phyloP scores from a whole-genome alignment of 2,797 vertebrate genomes.

The Glossophaga mutica region DNA sequence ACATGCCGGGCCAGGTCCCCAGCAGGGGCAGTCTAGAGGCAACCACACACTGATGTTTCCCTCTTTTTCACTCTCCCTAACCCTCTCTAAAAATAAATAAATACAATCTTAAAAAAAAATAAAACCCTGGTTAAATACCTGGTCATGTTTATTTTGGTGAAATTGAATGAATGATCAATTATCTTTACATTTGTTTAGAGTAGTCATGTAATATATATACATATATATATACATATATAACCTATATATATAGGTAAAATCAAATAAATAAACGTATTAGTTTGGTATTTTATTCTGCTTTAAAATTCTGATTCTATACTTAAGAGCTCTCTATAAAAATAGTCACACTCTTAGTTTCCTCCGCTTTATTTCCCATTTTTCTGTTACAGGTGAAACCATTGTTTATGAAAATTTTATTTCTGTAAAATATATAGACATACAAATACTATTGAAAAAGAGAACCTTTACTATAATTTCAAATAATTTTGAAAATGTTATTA shows the following conservation, averaged over 20 bases:
- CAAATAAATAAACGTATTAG: background rate
- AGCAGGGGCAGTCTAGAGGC: no score
- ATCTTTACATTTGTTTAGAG: background rate
- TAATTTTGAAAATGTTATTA: conserved; percentile 16
- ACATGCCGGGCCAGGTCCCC: no score
- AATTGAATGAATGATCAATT: background rate
- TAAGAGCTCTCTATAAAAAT: background rate
- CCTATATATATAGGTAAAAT: background rate
- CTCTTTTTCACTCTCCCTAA: no score
- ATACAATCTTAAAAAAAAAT: background rate
- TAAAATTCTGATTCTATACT: background rate
- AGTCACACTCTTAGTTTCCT: background rate
- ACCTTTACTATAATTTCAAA: background rate
- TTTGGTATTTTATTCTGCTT: background rate
- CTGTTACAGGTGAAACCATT: background rate
- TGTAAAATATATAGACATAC: background rate
- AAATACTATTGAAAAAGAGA: background rate
- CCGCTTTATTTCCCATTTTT: background rate
- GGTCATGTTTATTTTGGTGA: background rate
- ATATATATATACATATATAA: no score
- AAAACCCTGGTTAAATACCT: background rate
- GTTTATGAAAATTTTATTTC: background rate
- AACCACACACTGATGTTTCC: no score
- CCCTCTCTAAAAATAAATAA: no score
- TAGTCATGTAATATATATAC: background rate